Base-by-base conservation (phyloP, 2,888 invertebrate genomes). In the Tyria jacobaeae region DNA sequence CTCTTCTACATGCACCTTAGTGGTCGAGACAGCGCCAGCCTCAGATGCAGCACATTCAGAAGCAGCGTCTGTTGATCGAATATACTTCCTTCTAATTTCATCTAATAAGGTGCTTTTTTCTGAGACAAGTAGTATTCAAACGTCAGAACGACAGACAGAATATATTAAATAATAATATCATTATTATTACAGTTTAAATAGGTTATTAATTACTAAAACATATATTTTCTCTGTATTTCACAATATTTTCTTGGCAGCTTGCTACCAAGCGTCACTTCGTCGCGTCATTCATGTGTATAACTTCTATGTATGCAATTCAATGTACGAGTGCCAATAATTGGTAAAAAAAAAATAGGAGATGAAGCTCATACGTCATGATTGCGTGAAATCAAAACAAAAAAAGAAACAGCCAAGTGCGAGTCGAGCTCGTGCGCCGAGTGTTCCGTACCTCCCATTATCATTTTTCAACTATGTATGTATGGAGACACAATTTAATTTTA, bases 21-120 rank as follows among this genome's bases (percentile, higher is more conserved):
- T 94, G 56, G 82, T 89, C 21, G 89, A 94, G 60, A 80, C 88
- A 15, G 81, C 82, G 1, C 83, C 87, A 31, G 83, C 78, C 52
- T 89, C 91, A 35, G 92, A 92, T 12, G 83, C 87, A 35, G 85
- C 89, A 75, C 88, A 88, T 35, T 92, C 91, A 24, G 92, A 90
- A n/a, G 76, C 87, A 31, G 86, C 84, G 79, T 88, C 91, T 92
- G 87, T 73, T 70, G 75, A 79, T 66, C 55, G 60, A 60, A 75
- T 39, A 71, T 62, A 63, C 49, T 60, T 52, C 56, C 62, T 68
- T 73, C 73, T 66, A 70, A 61, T 57, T 55, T 68, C 55, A 60
- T n/a, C 52, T 52, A 37, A 39, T 31, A 37, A 7, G 9, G 31
- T 25, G 12, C 2, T 31, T 31, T 31, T 31, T 31, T 31, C 27